Evolutionary conservation across 2,888 invertebrate genomes (phyloP), one percentile per base, ranked within the genome.

Genomic region (Aelia acuminata): DNA sequence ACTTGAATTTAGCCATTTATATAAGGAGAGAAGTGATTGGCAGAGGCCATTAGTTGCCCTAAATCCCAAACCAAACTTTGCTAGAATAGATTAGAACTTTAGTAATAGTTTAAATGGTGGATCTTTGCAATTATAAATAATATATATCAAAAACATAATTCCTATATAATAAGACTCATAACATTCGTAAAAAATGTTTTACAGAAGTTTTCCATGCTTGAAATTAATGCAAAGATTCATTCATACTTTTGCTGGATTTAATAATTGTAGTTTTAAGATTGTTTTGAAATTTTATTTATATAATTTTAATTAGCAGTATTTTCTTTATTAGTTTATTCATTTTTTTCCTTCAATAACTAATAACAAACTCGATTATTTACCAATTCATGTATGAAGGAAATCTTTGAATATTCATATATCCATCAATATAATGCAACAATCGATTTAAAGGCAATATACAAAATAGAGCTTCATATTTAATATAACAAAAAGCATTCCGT

Each of bases 231-330:
- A 70, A 35, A 18, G 63, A 70, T 70, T 26, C 63, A 63, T 63
- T 4, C 1, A 20, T 8, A 20, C 11, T 35, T 70, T 70, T 18
- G 18, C 35, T 70, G 35, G 18, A 70, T 70, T n/a, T 35, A 13
- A 57, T 57, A 15, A 35, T 31, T 70, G 63, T 70, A 70, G 63
- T 18, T 18, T 57, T 70, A 70, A 70, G 63, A 35, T 70, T 70
- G 20, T 7, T 20, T 26, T 26, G 26, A 57, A 26, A 57, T 57
- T n/a, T 70, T 31, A 70, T 70, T 35, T 70, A 20, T 70, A 35
- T 70, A 1, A 70, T 70, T 70, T 18, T 8, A 57, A 31, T 11
- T 4, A 70, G 63, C 63, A 35, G 63, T 70, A 70, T 70, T 70
- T 35, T 70, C 63, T 35, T 70, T 70, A 31, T 18, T n/a, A 53